Evolutionary conservation across 2,113 vertebrate genomes (phyloP), one percentile per base, ranked within the genome.

Genomic region (Aplodontia rufa): DNA sequence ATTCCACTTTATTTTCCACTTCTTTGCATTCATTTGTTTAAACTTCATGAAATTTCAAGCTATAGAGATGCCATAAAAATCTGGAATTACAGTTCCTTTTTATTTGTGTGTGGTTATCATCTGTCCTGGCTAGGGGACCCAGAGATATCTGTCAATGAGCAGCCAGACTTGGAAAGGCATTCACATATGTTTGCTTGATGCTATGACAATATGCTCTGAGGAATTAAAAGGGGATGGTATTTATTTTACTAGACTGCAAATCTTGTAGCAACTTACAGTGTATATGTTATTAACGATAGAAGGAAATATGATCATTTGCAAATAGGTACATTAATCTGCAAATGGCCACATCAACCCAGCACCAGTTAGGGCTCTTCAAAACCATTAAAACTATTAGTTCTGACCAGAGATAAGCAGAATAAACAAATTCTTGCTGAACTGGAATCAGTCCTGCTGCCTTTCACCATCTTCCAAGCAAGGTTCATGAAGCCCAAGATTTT

Each of bases 351-450:
- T 93, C 40, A 84, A 55, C 66, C 49, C 72, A 83, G 81, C 37
- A 55, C 42, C 9, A n/a, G 60, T 72, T 58, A 66, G 81, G 35
- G 30, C 79, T 95, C 64, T 94, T 95, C 92, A 89, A 91, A 94
- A 76, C 94, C 82, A 96, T 97, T 98, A 96, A 97, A 85, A 72
- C 85, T 89, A 64, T 97, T 96, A 96, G 88, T 91, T 97, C 60
- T 96, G 64, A 94, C 85, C 40, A 83, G 88, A 94, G 96, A 97
- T 97, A 97, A 97, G 94, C 72, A 97, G 80, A 95, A 97, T 94
- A 97, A 98, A 97, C 96, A 97, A 78, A 91, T 89, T 83, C 78
- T 92, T 91, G 74, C 68, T 86, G 72, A 95, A 94, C 68, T 75
- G 28, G 78, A 89, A 42, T 88, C 64, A 89, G 49, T 92, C 37